Evolutionary conservation across 2,888 invertebrate species (phyloP).

Genomic region (Drosophila algonquin): DNA sequence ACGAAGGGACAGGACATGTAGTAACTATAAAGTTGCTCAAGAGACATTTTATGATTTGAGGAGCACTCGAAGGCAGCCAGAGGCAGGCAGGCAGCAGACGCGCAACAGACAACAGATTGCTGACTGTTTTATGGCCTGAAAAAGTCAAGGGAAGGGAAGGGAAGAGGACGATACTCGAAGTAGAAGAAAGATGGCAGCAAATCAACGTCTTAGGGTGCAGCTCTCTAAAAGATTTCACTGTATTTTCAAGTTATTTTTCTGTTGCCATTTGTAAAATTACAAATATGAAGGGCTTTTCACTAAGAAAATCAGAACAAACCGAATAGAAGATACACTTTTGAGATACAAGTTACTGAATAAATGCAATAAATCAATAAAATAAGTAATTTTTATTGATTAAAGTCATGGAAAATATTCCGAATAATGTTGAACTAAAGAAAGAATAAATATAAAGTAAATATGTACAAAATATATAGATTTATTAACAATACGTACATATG

Average conservation of each 20-base stretch:
- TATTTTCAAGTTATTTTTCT: constrained; percentile 48
- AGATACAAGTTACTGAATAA: background rate
- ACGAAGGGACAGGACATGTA: constrained; percentile 35
- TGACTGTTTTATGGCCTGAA: constrained; percentile 72
- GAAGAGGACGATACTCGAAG: background rate
- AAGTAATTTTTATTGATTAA: background rate
- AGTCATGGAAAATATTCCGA: background rate
- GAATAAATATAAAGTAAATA: too few relatives aligned
- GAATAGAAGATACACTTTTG: background rate
- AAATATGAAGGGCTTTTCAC: constrained; percentile 21
- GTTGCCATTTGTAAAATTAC: constrained; percentile 75
- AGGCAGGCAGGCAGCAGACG: constrained; percentile 66
- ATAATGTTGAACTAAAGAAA: too few relatives aligned
- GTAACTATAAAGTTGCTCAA: constrained; percentile 77
- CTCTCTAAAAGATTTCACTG: constrained; percentile 4
- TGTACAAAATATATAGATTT: too few relatives aligned
- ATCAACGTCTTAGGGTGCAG: constrained; percentile 56
- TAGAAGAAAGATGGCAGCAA: constrained; percentile 38
- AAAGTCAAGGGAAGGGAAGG: constrained; percentile 7
- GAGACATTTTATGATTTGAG: constrained; percentile 80
- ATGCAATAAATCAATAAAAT: background rate
- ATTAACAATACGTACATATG: too few relatives aligned
- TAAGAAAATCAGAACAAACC: constrained; percentile 7
- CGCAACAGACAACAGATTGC: constrained; percentile 78
- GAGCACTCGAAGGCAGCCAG: constrained; percentile 76